Percentiles rank a stretch among this genome's conserved stretches.
Evolutionary conservation across 2,797 vertebrate species (phyloP).

Genomic region (Orientallactaga sibirica): DNA sequence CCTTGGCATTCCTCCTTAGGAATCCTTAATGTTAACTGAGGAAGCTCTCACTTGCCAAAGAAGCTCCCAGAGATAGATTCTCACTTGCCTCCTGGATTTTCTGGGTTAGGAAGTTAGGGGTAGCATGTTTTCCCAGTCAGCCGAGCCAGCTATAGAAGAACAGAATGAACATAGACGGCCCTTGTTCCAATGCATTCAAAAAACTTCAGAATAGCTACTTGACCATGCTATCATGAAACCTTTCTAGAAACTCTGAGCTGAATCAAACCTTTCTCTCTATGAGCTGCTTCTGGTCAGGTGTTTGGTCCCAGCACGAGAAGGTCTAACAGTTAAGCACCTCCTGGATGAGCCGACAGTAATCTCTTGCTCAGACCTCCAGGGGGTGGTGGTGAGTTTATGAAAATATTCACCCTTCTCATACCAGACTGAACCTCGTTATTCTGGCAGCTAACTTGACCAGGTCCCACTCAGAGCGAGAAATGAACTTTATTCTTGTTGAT

Average conservation of each 20-base stretch:
- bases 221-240: no score
- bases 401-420: neutral
- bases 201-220: neutral
- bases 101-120: neutral
- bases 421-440: neutral
- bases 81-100: conserved; percentile 25
- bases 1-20: neutral
- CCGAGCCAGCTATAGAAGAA: neutral
- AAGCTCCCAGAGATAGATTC: neutral
- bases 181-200: neutral
- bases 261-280: no score
- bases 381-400: conserved; percentile 45
- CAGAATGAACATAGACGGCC: neutral
- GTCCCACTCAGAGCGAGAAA: neutral
- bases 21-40: neutral
- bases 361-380: neutral
- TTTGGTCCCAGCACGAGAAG: no score
- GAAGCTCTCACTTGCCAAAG: neutral
- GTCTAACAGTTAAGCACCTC: no score
- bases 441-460: neutral
- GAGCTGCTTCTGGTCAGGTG: no score
- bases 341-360: neutral
- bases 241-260: no score
- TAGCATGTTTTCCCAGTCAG: neutral
- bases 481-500: neutral